Evolutionary conservation across 2,113 vertebrate genomes (phyloP).

Genomic region (Phaethon lepturus): DNA sequence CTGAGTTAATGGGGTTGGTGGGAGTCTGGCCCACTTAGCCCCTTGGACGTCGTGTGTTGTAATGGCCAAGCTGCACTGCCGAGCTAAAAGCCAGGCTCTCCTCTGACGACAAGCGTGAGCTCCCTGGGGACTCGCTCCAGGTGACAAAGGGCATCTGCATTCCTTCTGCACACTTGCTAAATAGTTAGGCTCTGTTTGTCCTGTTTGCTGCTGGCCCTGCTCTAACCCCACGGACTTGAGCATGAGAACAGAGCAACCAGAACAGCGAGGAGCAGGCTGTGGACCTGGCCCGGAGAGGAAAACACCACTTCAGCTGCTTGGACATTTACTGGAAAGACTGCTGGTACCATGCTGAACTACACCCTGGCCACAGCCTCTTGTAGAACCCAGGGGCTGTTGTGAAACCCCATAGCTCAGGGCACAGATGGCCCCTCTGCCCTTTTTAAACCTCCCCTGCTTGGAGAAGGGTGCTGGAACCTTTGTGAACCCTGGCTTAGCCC

Average conservation of each 20-base stretch:
- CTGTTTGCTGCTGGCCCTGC: neutral
- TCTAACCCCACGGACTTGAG: neutral
- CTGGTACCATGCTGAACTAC: neutral
- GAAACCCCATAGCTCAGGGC: neutral
- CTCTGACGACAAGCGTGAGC: neutral
- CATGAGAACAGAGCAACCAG: neutral
- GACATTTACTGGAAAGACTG: neutral
- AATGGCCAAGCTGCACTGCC: neutral
- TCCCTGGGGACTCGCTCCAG: neutral
- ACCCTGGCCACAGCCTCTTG: neutral
- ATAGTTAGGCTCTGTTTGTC: neutral
- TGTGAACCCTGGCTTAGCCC: neutral
- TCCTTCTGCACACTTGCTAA: neutral
- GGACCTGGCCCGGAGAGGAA: rapidly evolving
- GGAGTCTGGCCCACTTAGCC: neutral
- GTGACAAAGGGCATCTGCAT: neutral
- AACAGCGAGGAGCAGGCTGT: rapidly evolving
- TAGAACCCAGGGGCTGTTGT: neutral
- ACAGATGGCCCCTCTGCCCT: neutral
- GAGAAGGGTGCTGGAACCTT: neutral
- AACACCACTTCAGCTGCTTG: neutral
- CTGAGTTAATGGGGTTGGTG: neutral
- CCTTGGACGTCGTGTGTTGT: neutral
- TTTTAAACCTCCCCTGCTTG: neutral
- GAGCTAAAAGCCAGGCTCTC: neutral